Conservation (phyloP, 2,797 vertebrate species). For the Tolypeutes matacus region DNA sequence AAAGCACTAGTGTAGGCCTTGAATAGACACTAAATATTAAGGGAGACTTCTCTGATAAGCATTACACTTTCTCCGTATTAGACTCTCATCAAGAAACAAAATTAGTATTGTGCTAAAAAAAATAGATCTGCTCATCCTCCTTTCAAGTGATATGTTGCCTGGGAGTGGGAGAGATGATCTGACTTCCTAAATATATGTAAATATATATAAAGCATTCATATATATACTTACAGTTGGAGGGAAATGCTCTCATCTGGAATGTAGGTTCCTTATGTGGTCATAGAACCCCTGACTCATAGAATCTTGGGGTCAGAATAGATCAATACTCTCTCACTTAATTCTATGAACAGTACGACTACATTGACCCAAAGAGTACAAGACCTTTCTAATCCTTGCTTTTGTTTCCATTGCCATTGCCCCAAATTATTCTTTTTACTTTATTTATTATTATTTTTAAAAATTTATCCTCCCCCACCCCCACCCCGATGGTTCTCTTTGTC, state of each 20-base stretch:
- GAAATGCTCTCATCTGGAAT: slow-evolving; percentile 18
- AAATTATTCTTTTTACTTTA: neutral
- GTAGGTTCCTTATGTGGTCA: slow-evolving; percentile 53
- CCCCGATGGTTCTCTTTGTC: no score
- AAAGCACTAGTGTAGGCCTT: neutral
- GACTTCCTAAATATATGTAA: neutral
- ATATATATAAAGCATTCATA: neutral
- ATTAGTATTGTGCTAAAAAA: neutral
- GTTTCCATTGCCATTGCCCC: neutral
- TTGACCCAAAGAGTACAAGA: neutral
- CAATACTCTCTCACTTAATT: neutral
- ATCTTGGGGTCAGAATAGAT: neutral
- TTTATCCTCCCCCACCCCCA: no score
- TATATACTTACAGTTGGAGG: neutral
- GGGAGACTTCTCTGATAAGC: neutral
- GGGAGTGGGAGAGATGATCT: neutral
- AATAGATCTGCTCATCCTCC: neutral
- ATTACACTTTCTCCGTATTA: neutral
- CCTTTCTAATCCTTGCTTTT: neutral
- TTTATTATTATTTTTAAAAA: no score
- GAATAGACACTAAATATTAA: neutral
- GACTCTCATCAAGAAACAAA: neutral
- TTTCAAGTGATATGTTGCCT: neutral
- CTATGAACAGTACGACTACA: neutral
- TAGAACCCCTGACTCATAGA: slow-evolving; percentile 49